Base-by-base conservation (phyloP, 2,113 vertebrate species). In the Stercorarius parasiticus region DNA sequence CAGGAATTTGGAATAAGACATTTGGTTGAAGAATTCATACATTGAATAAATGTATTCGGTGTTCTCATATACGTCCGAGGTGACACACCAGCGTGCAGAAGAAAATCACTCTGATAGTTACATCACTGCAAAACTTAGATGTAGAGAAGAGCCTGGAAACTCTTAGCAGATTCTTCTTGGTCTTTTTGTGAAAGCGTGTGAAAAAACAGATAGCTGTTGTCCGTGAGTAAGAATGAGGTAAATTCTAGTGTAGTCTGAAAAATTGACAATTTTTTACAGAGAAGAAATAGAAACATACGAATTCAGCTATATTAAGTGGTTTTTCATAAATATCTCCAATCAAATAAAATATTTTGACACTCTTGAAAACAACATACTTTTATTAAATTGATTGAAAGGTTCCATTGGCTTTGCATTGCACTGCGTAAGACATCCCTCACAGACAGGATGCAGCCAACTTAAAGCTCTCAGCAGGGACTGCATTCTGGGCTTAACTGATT, bases 311-410 rank as follows among this genome's bases (percentile, higher is more conserved):
- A 91, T 96, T 76, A 93, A 95, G 53, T 82, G 55, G 8, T 94
- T 95, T 93, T 82, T 96, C 80, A 52, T 93, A 94, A 92, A 29
- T 84, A 88, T 42, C 65, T 82, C 32, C 26, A 64, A 36, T 12
- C 1, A 95, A 86, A 80, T 92, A 47, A 95, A 95, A 76, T 84
- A 86, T 97, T 94, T 91, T 96, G 80, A 87, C 97, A 95, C 52
- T 61, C 77, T 47, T 69, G 56, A 84, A 86, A 87, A 43, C 38
- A 74, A 13, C 65, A 79, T 69, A 15, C 40, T 88, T 92, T 47
- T 88, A 67, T 92, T 95, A 94, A 94, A 81, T 66, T 88, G 83
- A 95, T 86, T 0, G 5, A 88, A 92, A 84, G 38, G 29, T 89
- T 96, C 65, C 56, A 13, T 23, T 93, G 89, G 72, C 77, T 82